Conservation (phyloP, 2,113 vertebrate genomes). For the Rhombomys opimus region DNA sequence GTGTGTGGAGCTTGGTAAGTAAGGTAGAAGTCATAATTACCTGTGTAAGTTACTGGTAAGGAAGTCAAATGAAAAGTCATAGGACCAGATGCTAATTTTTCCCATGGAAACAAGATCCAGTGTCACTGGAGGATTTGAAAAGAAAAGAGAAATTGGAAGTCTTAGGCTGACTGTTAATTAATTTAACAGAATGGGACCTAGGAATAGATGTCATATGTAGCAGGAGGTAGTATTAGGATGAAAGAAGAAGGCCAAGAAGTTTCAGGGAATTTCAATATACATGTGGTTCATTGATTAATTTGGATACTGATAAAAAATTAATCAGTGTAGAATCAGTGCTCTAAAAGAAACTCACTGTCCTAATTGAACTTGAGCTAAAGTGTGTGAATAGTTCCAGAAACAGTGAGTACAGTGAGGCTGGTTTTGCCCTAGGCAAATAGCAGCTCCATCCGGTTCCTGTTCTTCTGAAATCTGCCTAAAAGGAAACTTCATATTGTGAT, state of each 20-base stretch:
- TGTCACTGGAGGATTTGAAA: neutral
- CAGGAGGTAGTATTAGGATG: constrained; percentile 16
- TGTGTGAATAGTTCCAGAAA: constrained; percentile 37
- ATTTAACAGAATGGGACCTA: constrained; percentile 49
- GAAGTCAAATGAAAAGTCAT: constrained; percentile 60
- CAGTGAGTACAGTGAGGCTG: constrained; percentile 23
- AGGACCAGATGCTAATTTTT: constrained; percentile 44
- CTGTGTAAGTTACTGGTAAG: constrained; percentile 39
- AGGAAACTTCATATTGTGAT: constrained; percentile 40
- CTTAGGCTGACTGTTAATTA: constrained; percentile 48
- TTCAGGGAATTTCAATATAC: constrained; percentile 47
- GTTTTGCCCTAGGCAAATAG: neutral
- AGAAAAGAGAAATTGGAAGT: constrained; percentile 56
- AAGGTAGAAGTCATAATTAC: constrained; percentile 46
- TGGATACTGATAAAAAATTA: constrained; percentile 60
- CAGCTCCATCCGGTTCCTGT: neutral
- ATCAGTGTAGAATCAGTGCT: constrained; percentile 1
- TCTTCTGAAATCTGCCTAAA: neutral
- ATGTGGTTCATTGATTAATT: constrained; percentile 47
- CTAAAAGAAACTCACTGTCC: constrained; percentile 45
- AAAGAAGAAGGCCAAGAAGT: constrained; percentile 24
- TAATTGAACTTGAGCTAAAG: constrained; percentile 51
- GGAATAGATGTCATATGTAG: neutral
- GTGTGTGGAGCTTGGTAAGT: neutral
- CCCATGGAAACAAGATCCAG: constrained; percentile 32